Evolutionary conservation across 2,888 invertebrate species (phyloP), one percentile per base, ranked within the genome.

Genomic region (Allophyes oxyacanthae): DNA sequence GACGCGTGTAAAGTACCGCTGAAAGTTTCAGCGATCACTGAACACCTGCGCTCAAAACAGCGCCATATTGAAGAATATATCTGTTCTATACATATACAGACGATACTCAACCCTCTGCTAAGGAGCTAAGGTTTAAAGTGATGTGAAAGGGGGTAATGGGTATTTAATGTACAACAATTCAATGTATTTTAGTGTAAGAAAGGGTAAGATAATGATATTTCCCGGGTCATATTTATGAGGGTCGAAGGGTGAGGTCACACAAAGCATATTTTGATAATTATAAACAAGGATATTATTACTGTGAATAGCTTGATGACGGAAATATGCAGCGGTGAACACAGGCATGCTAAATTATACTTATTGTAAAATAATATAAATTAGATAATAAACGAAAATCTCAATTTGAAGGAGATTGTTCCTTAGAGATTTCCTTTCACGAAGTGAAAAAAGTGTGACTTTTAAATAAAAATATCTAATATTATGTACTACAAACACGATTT

Each of bases 101-200:
- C 7, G 13, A 67, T 20, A 28, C 36, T 6, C 36, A 11, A 67
- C 56, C 36, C 34, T 72, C 52, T 46, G 7, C 0, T 6, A 36
- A 2, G 3, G 0, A 0, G 0, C 2, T 10, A 50, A 26, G 33
- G 56, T 40, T 40, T 40, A 6, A 15, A 49, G 32, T 52, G 30
- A 14, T 0, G 25, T 37, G 28, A 15, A 37, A 15, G 0, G 0
- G 10, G 7, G 5, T 53, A 61, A 53, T 50, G 34, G 26, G 28
- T 54, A 41, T 54, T 72, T 55, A 56, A 59, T 62, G 37, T 34
- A 42, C 44, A 72, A 71, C 72, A 75, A 59, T 75, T 66, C 56
- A 45, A 62, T 49, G 32, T 44, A 58, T 53, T 52, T 55, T 20
- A 54, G 48, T 44, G 48, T 44, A 62, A 72, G 44, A 66, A 72